A percentile compares a stretch with the other conserved stretches of the same genome.
phyloP scores from a whole-genome alignment of 1,140 invertebrate genomes.

The Meloidogyne floridensis region DNA sequence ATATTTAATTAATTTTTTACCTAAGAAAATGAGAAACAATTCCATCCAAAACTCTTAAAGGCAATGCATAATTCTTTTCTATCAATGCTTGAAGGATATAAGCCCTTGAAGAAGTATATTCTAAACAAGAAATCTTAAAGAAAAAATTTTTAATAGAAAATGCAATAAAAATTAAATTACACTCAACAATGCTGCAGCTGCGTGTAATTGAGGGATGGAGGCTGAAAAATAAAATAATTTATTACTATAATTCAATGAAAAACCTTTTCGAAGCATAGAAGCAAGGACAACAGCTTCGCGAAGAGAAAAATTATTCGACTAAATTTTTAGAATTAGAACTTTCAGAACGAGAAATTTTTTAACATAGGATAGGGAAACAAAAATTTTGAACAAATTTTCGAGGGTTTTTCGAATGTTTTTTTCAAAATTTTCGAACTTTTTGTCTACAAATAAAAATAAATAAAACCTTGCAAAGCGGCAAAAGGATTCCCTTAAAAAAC shows the following conservation, averaged over 20 bases:
- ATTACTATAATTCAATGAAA: neutral
- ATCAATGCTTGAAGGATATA: conserved; percentile 91
- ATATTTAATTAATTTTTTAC: conserved; percentile 67
- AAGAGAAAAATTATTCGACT: conserved; percentile 87
- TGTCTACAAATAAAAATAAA: neutral
- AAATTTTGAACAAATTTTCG: neutral
- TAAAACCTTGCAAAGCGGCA: conserved; percentile 79
- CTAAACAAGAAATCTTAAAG: conserved; percentile 87
- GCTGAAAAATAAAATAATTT: conserved; percentile 69
- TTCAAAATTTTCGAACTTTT: too few species aligned
- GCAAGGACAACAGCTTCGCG: conserved; percentile 92
- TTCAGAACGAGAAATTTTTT: too few species aligned
- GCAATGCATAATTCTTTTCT: conserved; percentile 96
- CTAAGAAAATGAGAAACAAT: conserved; percentile 91
- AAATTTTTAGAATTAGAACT: neutral
- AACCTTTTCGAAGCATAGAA: conserved; percentile 77
- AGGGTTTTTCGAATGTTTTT: too few species aligned
- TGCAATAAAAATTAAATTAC: conserved; percentile 26
- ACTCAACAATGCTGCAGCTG: conserved; percentile 87
- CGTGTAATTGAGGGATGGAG: conserved; percentile 93
- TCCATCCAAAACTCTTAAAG: conserved; percentile 90
- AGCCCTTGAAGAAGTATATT: conserved; percentile 93
- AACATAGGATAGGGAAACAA: conserved; percentile 28
- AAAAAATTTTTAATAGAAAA: neutral
- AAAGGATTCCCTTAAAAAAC: conserved; percentile 96